phyloP scores from a whole-genome alignment of 2,797 vertebrate genomes.

The Anableps anableps region DNA sequence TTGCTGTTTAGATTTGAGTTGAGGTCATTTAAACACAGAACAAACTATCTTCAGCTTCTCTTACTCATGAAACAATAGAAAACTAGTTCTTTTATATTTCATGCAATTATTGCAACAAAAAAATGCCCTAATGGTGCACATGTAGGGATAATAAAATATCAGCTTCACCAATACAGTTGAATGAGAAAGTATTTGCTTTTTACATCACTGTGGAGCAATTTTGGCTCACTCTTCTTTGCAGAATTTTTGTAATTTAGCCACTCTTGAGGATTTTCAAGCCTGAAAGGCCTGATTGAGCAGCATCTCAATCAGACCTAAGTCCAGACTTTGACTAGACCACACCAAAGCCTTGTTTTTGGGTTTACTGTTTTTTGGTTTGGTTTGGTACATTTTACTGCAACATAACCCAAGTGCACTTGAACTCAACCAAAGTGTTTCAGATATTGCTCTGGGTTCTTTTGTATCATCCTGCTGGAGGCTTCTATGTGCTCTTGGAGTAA shows the following conservation, averaged over 20 bases:
- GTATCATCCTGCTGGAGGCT: too few relatives aligned
- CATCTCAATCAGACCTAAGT: not conserved
- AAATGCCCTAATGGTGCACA: not conserved
- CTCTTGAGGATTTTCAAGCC: too few relatives aligned
- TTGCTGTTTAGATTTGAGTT: conserved; percentile 65
- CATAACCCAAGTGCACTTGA: too few relatives aligned
- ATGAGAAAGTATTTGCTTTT: not conserved
- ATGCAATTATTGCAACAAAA: not conserved
- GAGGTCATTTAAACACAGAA: conserved; percentile 57
- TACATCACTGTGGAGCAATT: too few relatives aligned
- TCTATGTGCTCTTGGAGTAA: too few relatives aligned
- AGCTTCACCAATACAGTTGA: not conserved
- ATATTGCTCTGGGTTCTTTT: too few relatives aligned
- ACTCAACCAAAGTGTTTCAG: too few relatives aligned
- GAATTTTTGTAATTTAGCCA: too few relatives aligned
- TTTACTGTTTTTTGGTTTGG: too few relatives aligned
- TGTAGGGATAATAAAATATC: not conserved
- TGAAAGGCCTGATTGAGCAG: too few relatives aligned
- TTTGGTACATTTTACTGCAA: too few relatives aligned
- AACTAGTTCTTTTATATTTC: not conserved
- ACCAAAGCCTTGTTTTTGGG: too few relatives aligned
- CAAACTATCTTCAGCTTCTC: conserved; percentile 5
- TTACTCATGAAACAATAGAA: not conserved
- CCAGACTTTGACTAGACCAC: not conserved
- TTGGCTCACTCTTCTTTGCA: not conserved